These are phyloP conservation scores for Luscinia megarhynchos DNA, from an alignment of 2,797 vertebrate species.

Conservation along the genomic window DNA sequence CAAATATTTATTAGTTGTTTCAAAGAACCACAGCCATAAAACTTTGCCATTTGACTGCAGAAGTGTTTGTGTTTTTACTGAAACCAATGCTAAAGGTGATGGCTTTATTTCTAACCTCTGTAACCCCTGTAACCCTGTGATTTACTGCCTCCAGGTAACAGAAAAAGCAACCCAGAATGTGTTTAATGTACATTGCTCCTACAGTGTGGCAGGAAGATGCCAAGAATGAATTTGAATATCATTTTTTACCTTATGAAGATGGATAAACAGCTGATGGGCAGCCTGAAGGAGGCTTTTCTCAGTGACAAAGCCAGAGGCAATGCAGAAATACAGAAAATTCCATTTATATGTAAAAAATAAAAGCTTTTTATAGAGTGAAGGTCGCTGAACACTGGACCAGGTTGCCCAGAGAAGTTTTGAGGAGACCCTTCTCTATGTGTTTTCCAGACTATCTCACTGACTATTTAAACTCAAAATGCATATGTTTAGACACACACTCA, in stretches of 20 bases:
- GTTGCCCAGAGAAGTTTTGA: not conserved
- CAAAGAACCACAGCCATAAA: constrained; percentile 54
- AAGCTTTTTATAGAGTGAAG: not conserved
- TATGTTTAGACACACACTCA: not conserved
- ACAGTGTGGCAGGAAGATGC: not conserved
- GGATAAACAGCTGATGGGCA: not conserved
- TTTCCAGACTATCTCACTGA: not conserved
- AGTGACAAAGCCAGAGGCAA: not conserved
- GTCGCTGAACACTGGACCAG: not conserved
- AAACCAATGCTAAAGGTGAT: constrained; percentile 50
- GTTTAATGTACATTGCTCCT: not conserved
- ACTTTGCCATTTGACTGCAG: constrained; percentile 12
- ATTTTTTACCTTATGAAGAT: not conserved
- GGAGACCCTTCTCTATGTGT: accelerated
- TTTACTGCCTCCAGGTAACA: constrained; percentile 54
- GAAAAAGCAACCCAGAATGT: not conserved
- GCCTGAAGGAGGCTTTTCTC: not conserved
- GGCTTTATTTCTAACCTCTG: constrained; percentile 12
- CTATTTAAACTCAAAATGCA: not conserved
- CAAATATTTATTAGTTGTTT: constrained; percentile 64
- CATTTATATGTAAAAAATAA: not conserved
- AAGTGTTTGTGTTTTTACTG: constrained; percentile 62
- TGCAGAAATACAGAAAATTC: not conserved
- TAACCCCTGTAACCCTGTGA: constrained; percentile 6
- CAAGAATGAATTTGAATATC: not conserved